A percentile compares a stretch with the other conserved stretches of the same genome.
phyloP scores from a whole-genome alignment of 2,797 vertebrate genomes.

The Tympanoctomys barrerae region DNA sequence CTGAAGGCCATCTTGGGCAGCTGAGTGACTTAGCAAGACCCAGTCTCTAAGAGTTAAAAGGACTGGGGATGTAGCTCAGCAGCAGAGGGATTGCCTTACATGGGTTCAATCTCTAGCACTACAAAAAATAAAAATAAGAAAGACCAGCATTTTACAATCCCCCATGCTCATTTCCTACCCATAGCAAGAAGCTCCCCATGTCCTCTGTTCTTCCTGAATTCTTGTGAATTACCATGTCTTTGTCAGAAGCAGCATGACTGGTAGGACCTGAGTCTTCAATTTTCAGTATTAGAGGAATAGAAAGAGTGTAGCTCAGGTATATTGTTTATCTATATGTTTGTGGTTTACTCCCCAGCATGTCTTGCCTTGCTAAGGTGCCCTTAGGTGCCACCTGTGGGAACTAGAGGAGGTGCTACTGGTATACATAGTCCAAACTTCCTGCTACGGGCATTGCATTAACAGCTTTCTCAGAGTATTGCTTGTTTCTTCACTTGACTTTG shows the following conservation, averaged over 20 bases:
- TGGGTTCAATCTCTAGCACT: not conserved
- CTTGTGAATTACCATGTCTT: not conserved
- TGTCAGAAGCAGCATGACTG: not conserved
- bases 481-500: slow-evolving; percentile 27
- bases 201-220: not conserved
- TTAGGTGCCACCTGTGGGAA: not conserved
- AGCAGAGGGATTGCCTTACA: not conserved
- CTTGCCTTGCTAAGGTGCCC: not conserved
- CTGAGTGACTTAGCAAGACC: not conserved
- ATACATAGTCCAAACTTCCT: not conserved
- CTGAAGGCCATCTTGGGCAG: not conserved
- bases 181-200: not conserved
- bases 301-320: not conserved
- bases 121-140: not conserved
- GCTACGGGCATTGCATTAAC: not conserved
- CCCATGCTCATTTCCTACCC: not conserved
- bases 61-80: not conserved
- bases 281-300: not conserved
- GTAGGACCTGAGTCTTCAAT: not conserved
- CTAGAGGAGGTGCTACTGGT: not conserved
- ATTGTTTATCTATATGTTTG: not conserved
- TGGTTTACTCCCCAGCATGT: not conserved
- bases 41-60: not conserved
- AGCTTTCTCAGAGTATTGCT: not conserved
- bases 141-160: not conserved